These are phyloP conservation scores for Mastigias papua DNA, from an alignment of 30 jellyfish, hydroid and myxozoan species.

Conservation along the genomic window DNA sequence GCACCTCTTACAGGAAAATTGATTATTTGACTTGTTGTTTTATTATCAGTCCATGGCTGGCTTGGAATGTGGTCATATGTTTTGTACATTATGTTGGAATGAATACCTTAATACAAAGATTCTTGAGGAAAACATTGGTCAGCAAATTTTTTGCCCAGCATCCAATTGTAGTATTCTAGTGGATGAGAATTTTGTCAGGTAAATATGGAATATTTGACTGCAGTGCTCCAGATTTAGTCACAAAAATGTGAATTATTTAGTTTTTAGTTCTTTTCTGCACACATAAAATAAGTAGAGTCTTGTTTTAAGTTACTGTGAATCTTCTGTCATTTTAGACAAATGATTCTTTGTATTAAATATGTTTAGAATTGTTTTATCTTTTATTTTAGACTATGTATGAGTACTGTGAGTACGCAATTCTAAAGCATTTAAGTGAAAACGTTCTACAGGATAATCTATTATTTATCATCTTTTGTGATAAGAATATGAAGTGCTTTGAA, in stretches of 20 bases:
- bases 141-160: slow-evolving; percentile 97
- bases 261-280: too few relatives aligned
- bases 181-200: slow-evolving; percentile 96
- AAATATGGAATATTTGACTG: not conserved
- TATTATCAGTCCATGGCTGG: slow-evolving; percentile 92
- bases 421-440: too few relatives aligned
- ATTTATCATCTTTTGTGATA: not conserved
- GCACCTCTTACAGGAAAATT: not conserved
- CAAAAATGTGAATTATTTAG: too few relatives aligned
- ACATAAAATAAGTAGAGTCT: too few relatives aligned
- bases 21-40: not conserved
- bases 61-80: slow-evolving; percentile 96
- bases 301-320: too few relatives aligned
- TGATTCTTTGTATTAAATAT: too few relatives aligned
- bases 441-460: not conserved
- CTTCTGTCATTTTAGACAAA: too few relatives aligned
- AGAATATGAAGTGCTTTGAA: not conserved
- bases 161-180: slow-evolving; percentile 91
- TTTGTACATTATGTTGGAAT: slow-evolving; percentile 96
- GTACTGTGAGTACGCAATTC: too few relatives aligned
- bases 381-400: too few relatives aligned
- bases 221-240: not conserved
- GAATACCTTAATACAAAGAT: slow-evolving; percentile 89
- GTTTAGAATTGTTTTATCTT: too few relatives aligned
- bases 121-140: slow-evolving; percentile 91